Percentiles rank a stretch among this genome's conserved stretches.
These are phyloP conservation scores for Cactoblastis cactorum DNA, from an alignment of 2,888 invertebrate species.

Conservation along the genomic window DNA sequence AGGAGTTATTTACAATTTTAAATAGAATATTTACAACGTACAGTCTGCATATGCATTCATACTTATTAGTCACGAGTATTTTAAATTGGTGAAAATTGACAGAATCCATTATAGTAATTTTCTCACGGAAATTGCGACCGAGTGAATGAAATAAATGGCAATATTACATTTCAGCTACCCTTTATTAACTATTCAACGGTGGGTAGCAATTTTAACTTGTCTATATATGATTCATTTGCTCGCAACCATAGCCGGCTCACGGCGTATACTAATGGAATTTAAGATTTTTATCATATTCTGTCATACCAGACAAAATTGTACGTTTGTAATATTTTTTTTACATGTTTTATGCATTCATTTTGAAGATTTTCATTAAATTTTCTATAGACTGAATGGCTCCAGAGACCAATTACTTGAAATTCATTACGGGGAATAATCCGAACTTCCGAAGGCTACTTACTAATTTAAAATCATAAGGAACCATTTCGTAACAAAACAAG, in stretches of 20 bases:
- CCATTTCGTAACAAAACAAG: too few relatives aligned
- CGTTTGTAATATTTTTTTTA: too few relatives aligned
- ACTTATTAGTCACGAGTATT: constrained; percentile 36
- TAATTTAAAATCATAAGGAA: too few relatives aligned
- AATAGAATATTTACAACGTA: too few relatives aligned
- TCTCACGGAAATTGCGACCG: constrained; percentile 42
- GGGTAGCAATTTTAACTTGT: constrained; percentile 43
- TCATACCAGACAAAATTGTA: too few relatives aligned
- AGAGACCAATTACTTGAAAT: too few relatives aligned
- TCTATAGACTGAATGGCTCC: too few relatives aligned
- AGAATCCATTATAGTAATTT: constrained; percentile 48
- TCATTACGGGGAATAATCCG: too few relatives aligned
- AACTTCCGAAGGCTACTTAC: too few relatives aligned
- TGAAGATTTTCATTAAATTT: too few relatives aligned
- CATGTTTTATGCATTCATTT: too few relatives aligned
- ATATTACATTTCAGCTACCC: constrained; percentile 41
- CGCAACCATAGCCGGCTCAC: constrained; percentile 19
- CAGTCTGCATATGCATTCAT: background rate
- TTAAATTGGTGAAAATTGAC: constrained; percentile 42
- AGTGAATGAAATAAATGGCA: constrained; percentile 46
- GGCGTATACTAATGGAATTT: constrained; percentile 15
- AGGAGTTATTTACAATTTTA: background rate
- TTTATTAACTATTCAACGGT: constrained; percentile 43
- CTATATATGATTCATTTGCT: constrained; percentile 27
- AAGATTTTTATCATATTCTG: background rate